Evolutionary conservation across 37 sponge, comb jelly and placozoan species (phyloP).

Genomic region (Aphrocallistes beatrix): DNA sequence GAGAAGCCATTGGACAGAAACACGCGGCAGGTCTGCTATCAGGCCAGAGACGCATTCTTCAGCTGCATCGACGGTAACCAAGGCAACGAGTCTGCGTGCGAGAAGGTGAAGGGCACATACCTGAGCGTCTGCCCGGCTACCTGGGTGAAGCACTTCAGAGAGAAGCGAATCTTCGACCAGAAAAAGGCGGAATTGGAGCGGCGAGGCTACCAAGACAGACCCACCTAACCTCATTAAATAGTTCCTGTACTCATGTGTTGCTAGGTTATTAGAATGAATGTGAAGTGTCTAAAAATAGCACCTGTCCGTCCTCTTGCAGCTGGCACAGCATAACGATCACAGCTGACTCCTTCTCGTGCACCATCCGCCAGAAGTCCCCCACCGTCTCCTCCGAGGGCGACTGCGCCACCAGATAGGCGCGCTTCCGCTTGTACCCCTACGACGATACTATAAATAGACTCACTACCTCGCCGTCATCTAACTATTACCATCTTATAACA

Average conservation of each 20-base stretch:
- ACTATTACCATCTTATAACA: no score
- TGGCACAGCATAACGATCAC: slow-evolving; percentile 40
- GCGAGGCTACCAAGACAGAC: neutral
- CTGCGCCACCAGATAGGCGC: slow-evolving; percentile 41
- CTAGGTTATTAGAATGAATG: neutral
- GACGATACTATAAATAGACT: neutral
- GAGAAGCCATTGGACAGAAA: neutral
- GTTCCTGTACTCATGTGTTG: no score
- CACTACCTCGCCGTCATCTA: neutral
- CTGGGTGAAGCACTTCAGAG: neutral
- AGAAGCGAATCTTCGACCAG: neutral
- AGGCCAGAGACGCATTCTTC: neutral
- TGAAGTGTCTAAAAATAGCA: neutral
- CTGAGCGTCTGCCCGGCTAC: neutral
- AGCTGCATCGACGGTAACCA: neutral
- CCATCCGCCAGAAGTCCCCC: slow-evolving; percentile 51
- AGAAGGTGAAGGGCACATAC: neutral
- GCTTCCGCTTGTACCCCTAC: slow-evolving; percentile 48
- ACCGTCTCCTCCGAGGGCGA: slow-evolving; percentile 32
- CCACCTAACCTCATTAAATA: no score
- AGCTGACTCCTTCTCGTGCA: slow-evolving; percentile 37
- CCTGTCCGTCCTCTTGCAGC: slow-evolving; percentile 29
- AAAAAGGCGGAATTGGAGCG: neutral
- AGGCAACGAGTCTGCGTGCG: neutral
- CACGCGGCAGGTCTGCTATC: neutral